Conservation (phyloP, 37 sponge, comb jelly and placozoan genomes). For the Cladorhizidae sp. region DNA sequence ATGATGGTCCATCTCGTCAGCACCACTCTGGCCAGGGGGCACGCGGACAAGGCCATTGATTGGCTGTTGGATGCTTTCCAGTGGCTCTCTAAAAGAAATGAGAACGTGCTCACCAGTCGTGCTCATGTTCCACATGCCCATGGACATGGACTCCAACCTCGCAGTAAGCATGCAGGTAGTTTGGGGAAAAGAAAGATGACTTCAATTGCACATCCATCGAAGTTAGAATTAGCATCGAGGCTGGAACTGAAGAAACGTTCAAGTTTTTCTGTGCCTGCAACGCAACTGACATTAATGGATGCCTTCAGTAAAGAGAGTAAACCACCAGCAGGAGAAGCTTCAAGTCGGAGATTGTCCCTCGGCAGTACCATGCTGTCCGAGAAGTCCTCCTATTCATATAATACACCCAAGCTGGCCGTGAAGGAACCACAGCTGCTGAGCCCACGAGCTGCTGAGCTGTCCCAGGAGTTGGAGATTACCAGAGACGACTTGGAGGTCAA, state of each 20-base stretch:
- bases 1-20: slow-evolving; percentile 74
- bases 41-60: slow-evolving; percentile 46
- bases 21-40: slow-evolving; percentile 59
- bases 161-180: not conserved
- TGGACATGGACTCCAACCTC: not conserved
- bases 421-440: not conserved
- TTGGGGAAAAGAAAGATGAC: not conserved
- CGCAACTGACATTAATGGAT: not conserved
- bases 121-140: not conserved
- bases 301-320: not conserved
- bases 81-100: slow-evolving; percentile 81
- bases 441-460: not conserved
- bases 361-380: too few relatives aligned
- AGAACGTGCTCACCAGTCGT: slow-evolving; percentile 45
- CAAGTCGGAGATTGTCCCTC: not conserved
- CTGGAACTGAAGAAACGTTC: not conserved
- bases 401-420: too few relatives aligned
- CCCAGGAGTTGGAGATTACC: slow-evolving; percentile 42
- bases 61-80: slow-evolving; percentile 75
- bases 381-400: not conserved
- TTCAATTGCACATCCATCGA: too few relatives aligned
- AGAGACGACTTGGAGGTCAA: slow-evolving; percentile 65
- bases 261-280: not conserved
- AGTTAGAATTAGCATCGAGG: not conserved
- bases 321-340: not conserved